These are phyloP conservation scores for Hemiprocne comata DNA, from an alignment of 2,113 vertebrate species.

Conservation along the genomic window DNA sequence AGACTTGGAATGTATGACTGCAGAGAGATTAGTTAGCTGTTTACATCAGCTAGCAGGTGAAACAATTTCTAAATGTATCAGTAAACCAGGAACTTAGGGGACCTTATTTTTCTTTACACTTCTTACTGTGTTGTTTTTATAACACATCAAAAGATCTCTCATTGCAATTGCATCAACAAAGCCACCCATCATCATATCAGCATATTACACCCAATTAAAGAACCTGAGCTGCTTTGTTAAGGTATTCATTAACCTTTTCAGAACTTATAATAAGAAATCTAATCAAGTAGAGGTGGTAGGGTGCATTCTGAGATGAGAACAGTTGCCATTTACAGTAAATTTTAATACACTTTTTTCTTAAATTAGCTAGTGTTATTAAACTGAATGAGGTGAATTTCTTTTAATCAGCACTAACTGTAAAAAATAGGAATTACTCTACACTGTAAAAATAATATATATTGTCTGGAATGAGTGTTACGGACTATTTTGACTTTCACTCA, in stretches of 20 bases:
- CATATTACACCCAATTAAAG: conserved; percentile 74
- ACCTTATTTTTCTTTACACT: conserved; percentile 30
- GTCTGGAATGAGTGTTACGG: conserved; percentile 34
- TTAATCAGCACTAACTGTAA: conserved; percentile 65
- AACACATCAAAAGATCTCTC: conserved; percentile 37
- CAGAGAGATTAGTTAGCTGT: neutral
- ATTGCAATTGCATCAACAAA: conserved; percentile 64
- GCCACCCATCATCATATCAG: conserved; percentile 61
- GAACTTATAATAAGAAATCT: conserved; percentile 65
- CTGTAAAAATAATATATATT: conserved; percentile 65
- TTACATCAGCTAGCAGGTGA: neutral
- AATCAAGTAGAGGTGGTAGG: conserved; percentile 72
- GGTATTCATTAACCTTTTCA: conserved; percentile 80
- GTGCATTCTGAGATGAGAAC: conserved; percentile 70
- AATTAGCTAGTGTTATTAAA: conserved; percentile 75
- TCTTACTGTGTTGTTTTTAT: conserved; percentile 29
- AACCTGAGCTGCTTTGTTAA: conserved; percentile 59
- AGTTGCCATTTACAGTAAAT: conserved; percentile 74
- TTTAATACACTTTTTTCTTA: conserved; percentile 69
- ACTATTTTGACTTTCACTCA: conserved; percentile 62
- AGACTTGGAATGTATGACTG: neutral
- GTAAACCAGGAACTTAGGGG: neutral
- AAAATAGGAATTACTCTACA: conserved; percentile 53
- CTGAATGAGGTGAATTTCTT: conserved; percentile 58
- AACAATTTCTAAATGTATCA: conserved; percentile 24